A percentile compares a stretch with the other conserved stretches of the same genome.
These are phyloP conservation scores for Aromia moschata DNA, from an alignment of 2,888 invertebrate species.

Conservation along the genomic window DNA sequence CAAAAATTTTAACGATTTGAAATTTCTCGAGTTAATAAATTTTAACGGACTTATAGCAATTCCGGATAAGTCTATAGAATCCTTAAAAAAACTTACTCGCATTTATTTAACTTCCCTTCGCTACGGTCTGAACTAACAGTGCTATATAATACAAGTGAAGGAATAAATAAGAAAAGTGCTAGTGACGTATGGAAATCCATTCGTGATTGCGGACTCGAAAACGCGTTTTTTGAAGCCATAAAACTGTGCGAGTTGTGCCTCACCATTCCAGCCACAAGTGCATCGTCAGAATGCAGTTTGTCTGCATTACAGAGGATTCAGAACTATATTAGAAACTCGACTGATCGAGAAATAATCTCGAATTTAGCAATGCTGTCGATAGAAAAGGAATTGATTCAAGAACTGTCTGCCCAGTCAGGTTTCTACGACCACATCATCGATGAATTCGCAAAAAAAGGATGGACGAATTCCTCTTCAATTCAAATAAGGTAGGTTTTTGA, in stretches of 20 bases:
- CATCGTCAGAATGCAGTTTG: background rate
- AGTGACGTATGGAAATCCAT: background rate
- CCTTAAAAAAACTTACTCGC: background rate
- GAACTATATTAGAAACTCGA: background rate
- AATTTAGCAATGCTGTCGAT: background rate
- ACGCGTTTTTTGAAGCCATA: background rate
- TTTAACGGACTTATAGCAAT: too few relatives aligned
- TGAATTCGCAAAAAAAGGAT: too few relatives aligned
- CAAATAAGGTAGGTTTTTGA: too few relatives aligned
- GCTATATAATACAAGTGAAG: background rate
- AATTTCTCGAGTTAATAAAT: background rate
- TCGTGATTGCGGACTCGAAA: background rate
- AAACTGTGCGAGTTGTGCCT: background rate
- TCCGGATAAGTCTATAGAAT: background rate
- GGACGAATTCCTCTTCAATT: too few relatives aligned
- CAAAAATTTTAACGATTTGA: background rate
- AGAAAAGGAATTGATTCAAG: background rate
- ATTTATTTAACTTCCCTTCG: background rate
- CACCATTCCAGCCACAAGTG: background rate
- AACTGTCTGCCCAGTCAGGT: background rate
- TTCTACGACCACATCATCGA: background rate
- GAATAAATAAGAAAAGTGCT: background rate
- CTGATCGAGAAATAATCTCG: background rate
- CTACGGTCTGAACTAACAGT: background rate
- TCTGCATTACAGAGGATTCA: background rate